Evolutionary conservation across 1,140 invertebrate genomes (phyloP).

Genomic region (Theocolax elegans): DNA sequence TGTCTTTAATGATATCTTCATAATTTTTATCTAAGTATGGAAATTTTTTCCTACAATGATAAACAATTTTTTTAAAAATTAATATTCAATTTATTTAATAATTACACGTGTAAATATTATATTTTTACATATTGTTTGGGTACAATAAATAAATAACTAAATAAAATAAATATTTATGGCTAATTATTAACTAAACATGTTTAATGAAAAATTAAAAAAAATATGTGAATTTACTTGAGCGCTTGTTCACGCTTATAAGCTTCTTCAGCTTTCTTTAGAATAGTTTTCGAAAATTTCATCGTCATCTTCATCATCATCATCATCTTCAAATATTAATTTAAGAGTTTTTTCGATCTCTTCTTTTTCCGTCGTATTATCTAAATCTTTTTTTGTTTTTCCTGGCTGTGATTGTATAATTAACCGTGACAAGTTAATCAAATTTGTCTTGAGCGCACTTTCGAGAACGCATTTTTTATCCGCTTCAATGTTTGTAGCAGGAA

Average conservation of each 20-base stretch:
- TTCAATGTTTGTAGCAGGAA: not conserved
- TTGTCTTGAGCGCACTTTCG: not conserved
- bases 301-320: slow-evolving; percentile 16
- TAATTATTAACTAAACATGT: not conserved
- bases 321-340: slow-evolving; percentile 8
- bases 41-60: slow-evolving; percentile 31
- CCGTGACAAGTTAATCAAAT: not conserved
- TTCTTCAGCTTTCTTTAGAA: slow-evolving; percentile 17
- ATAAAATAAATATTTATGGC: too few relatives aligned
- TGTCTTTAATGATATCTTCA: not conserved
- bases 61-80: slow-evolving; percentile 17
- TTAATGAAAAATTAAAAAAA: not conserved
- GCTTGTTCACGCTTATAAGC: not conserved
- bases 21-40: too few relatives aligned
- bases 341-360: too few relatives aligned
- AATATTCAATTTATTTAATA: slow-evolving; percentile 18
- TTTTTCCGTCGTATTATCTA: too few relatives aligned
- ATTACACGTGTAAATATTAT: not conserved
- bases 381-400: too few relatives aligned
- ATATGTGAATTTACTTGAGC: slow-evolving; percentile 24
- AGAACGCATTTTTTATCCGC: slow-evolving; percentile 27
- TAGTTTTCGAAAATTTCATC: slow-evolving; percentile 27
- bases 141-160: not conserved
- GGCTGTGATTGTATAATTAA: not conserved
- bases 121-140: not conserved